phyloP scores from a whole-genome alignment of 2,113 vertebrate genomes.

The Protomyctophum bolini region DNA sequence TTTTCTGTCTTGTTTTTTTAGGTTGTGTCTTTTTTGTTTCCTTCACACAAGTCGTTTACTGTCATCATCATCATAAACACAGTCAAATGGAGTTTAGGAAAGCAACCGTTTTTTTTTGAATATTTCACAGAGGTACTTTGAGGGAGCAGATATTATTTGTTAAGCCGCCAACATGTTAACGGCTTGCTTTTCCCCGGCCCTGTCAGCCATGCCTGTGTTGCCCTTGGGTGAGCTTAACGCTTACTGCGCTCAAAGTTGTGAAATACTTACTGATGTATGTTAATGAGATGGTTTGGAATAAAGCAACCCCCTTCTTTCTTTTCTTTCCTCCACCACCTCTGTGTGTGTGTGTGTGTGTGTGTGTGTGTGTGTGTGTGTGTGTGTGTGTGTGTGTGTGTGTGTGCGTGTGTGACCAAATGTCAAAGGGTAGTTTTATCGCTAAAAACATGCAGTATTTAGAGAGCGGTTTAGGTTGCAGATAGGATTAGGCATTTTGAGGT shows the following conservation, averaged over 20 bases:
- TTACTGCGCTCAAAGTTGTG: slow-evolving; percentile 74
- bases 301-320: slow-evolving; percentile 57
- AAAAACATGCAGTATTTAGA: too few species aligned
- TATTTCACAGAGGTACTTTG: slow-evolving; percentile 76
- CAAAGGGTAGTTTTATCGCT: too few species aligned
- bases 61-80: slow-evolving; percentile 74
- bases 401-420: too few species aligned
- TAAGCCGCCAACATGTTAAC: slow-evolving; percentile 79
- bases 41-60: slow-evolving; percentile 66
- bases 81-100: slow-evolving; percentile 71
- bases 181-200: slow-evolving; percentile 72
- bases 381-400: too few species aligned
- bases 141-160: slow-evolving; percentile 77
- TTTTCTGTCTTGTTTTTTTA: slow-evolving; percentile 42
- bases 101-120: slow-evolving; percentile 72
- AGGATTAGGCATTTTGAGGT: too few species aligned
- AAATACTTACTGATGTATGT: slow-evolving; percentile 80
- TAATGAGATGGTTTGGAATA: slow-evolving; percentile 78
- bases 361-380: too few species aligned
- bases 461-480: too few species aligned
- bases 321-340: slow-evolving; percentile 13
- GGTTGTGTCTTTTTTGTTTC: slow-evolving; percentile 6
- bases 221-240: slow-evolving; percentile 82
- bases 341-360: not conserved
- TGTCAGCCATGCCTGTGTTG: slow-evolving; percentile 75